Conservation (phyloP, 2,888 invertebrate species). For the Caenorhabditis sp. region DNA sequence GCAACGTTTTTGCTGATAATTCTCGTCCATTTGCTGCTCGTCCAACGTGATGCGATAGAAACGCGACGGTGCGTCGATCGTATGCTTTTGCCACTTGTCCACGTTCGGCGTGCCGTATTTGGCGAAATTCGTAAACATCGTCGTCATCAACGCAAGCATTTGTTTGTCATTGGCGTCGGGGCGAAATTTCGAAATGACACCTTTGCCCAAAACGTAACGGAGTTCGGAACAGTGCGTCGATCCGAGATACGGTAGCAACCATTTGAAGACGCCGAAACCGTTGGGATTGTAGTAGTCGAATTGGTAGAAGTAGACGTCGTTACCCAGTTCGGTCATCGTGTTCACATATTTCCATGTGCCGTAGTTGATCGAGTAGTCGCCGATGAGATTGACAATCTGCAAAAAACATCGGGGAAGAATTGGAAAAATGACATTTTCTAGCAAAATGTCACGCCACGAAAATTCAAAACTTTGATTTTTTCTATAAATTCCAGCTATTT, state of each 20-base stretch:
- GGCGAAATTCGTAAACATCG: conserved; percentile 56
- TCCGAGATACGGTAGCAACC: conserved; percentile 47
- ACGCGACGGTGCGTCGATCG: conserved; percentile 18
- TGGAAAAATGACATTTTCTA: too few relatives aligned
- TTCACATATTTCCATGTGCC: conserved; percentile 38
- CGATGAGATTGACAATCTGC: conserved; percentile 32
- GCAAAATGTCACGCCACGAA: too few relatives aligned
- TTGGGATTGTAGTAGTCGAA: conserved; percentile 52
- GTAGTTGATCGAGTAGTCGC: conserved; percentile 43
- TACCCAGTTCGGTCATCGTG: conserved; percentile 22
- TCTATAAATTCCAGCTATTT: too few relatives aligned
- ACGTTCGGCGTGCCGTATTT: conserved; percentile 43
- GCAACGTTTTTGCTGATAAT: conserved; percentile 54
- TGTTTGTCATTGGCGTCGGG: conserved; percentile 52
- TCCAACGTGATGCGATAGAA: conserved; percentile 34
- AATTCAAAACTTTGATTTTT: too few relatives aligned
- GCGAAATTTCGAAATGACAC: conserved; percentile 46
- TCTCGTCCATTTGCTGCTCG: conserved; percentile 30
- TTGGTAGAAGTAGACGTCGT: conserved; percentile 58
- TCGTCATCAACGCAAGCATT: conserved; percentile 56
- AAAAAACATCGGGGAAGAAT: too few relatives aligned
- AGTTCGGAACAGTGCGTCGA: background rate
- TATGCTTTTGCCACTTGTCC: conserved; percentile 31
- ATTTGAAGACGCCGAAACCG: conserved; percentile 47
- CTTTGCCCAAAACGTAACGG: background rate